Evolutionary conservation across 1,140 invertebrate genomes (phyloP).

Genomic region (Polypedilum vanderplanki): DNA sequence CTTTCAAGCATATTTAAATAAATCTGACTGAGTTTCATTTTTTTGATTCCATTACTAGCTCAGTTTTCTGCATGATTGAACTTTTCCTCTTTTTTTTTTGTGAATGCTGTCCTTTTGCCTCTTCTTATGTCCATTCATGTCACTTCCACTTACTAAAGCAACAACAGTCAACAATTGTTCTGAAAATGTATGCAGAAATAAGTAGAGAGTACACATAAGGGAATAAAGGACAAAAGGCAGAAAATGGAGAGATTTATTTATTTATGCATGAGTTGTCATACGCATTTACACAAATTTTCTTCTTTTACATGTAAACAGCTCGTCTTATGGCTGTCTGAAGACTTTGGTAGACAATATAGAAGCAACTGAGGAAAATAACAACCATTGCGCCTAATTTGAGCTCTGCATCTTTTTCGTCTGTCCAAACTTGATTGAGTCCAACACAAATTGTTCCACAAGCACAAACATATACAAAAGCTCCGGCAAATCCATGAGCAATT

Average conservation of each 20-base stretch:
- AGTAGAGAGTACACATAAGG: not conserved
- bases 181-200: not conserved
- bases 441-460: not conserved
- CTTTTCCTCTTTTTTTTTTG: not conserved
- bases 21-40: not conserved
- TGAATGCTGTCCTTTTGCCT: not conserved
- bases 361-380: not conserved
- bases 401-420: not conserved
- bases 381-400: not conserved
- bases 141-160: not conserved
- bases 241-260: not conserved
- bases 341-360: not conserved
- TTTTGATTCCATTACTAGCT: not conserved
- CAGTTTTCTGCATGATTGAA: not conserved
- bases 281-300: not conserved
- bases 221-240: not conserved
- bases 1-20: not conserved
- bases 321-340: not conserved
- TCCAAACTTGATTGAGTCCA: not conserved
- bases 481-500: not conserved
- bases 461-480: not conserved
- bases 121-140: not conserved
- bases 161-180: not conserved
- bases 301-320: not conserved
- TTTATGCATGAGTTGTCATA: slow-evolving; percentile 18